A percentile compares a stretch with the other conserved stretches of the same genome.
Conservation (phyloP, 2,797 vertebrate genomes). For the Macroramphosus scolopax region DNA sequence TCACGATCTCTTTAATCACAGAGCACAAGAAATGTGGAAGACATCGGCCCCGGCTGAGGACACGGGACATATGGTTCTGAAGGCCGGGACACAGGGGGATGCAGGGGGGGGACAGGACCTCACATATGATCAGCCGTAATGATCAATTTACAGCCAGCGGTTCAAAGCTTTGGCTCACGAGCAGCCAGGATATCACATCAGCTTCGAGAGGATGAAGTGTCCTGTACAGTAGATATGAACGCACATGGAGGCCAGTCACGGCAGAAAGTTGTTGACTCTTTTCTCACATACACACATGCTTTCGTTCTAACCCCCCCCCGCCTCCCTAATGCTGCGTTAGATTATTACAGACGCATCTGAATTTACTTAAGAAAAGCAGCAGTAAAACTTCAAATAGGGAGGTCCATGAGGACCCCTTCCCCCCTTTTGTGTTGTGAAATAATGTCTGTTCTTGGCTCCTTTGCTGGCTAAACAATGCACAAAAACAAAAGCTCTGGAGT, state of each 20-base stretch:
- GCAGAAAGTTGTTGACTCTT: constrained; percentile 47
- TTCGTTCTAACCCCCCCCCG: constrained; percentile 46
- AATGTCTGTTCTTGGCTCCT: constrained; percentile 45
- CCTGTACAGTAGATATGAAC: constrained; percentile 44
- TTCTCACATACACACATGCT: constrained; percentile 67
- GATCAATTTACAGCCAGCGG: constrained; percentile 21
- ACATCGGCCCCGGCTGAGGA: constrained; percentile 15
- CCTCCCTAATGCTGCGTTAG: constrained; percentile 60
- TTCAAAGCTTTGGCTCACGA: constrained; percentile 12
- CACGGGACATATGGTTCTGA: constrained; percentile 4
- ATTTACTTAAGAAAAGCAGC: constrained; percentile 79
- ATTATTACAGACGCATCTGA: constrained; percentile 78
- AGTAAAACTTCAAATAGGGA: constrained; percentile 78
- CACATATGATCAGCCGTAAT: background rate
- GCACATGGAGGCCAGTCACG: constrained; percentile 53
- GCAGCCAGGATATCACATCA: constrained; percentile 24
- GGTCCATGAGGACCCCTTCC: constrained; percentile 46
- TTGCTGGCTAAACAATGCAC: constrained; percentile 41
- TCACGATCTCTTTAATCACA: constrained; percentile 58
- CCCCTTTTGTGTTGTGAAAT: constrained; percentile 42
- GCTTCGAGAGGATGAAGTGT: constrained; percentile 24
- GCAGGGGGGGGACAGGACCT: constrained; percentile 6
- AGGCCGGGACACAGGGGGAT: background rate
- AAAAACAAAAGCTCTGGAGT: constrained; percentile 25
- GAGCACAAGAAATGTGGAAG: constrained; percentile 42